phyloP scores from a whole-genome alignment of 2,113 vertebrate genomes.

The Carassius auratus region DNA sequence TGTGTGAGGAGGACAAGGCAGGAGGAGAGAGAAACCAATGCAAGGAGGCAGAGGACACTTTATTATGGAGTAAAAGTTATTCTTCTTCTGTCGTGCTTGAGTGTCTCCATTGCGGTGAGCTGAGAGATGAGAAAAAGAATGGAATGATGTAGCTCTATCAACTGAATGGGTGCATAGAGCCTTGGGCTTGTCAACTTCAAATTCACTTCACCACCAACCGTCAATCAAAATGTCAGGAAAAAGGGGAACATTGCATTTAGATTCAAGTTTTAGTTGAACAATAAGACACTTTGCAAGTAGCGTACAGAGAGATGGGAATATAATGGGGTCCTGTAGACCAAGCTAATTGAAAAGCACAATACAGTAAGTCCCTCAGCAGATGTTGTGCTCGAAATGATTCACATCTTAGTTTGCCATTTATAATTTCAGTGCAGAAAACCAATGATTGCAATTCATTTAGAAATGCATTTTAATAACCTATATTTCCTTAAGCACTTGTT shows the following conservation, averaged over 20 bases:
- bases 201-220: constrained; percentile 35
- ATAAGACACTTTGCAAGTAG: not conserved
- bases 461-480: constrained; percentile 49
- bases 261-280: not conserved
- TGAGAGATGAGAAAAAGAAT: constrained; percentile 21
- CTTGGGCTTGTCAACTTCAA: constrained; percentile 29
- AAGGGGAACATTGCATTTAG: constrained; percentile 11
- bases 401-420: constrained; percentile 40
- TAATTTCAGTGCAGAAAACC: constrained; percentile 38
- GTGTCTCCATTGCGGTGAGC: constrained; percentile 7
- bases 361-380: constrained; percentile 29
- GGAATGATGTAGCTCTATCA: not conserved
- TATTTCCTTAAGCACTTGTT: constrained; percentile 35
- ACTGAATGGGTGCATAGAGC: constrained; percentile 19
- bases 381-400: constrained; percentile 37
- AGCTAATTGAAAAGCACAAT: constrained; percentile 44
- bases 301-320: not conserved
- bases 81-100: not conserved
- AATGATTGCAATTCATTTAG: constrained; percentile 47
- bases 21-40: not conserved
- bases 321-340: not conserved
- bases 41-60: not conserved
- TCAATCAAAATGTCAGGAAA: constrained; percentile 26
- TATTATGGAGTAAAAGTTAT: constrained; percentile 22
- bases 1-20: not conserved